These are phyloP conservation scores for Synergus laeviventris DNA, from an alignment of 2,888 invertebrate genomes.

Conservation along the genomic window DNA sequence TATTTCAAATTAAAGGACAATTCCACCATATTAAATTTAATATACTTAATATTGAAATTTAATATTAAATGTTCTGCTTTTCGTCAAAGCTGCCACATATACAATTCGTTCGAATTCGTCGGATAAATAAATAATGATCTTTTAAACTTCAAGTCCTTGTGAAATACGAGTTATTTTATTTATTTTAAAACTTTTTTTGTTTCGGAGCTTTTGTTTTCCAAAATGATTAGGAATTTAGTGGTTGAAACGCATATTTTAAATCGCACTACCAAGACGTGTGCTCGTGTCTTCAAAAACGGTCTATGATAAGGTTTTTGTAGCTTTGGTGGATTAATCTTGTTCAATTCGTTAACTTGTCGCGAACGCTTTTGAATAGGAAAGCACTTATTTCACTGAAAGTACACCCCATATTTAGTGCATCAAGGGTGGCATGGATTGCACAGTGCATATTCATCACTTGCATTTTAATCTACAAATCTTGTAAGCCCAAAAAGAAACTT, in stretches of 20 bases:
- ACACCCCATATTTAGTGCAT: not conserved
- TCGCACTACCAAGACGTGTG: not conserved
- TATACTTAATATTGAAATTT: not conserved
- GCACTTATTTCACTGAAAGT: no score
- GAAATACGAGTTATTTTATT: not conserved
- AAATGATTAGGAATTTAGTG: not conserved
- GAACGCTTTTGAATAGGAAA: no score
- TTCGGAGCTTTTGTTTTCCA: no score
- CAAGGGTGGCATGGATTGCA: not conserved
- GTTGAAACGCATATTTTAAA: not conserved
- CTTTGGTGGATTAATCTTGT: not conserved
- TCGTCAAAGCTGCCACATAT: not conserved
- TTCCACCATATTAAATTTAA: not conserved
- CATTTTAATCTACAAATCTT: not conserved
- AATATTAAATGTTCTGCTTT: not conserved
- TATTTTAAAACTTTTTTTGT: not conserved
- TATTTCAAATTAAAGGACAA: no score
- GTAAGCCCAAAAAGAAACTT: not conserved
- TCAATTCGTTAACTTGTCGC: constrained; percentile 13
- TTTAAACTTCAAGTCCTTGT: not conserved
- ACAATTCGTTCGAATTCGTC: not conserved
- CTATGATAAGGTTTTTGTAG: not conserved
- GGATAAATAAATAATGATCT: not conserved
- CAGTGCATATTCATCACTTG: not conserved
- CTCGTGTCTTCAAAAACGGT: not conserved